Evolutionary conservation across 2,888 invertebrate genomes (phyloP).

Genomic region (Orgyia antiqua): DNA sequence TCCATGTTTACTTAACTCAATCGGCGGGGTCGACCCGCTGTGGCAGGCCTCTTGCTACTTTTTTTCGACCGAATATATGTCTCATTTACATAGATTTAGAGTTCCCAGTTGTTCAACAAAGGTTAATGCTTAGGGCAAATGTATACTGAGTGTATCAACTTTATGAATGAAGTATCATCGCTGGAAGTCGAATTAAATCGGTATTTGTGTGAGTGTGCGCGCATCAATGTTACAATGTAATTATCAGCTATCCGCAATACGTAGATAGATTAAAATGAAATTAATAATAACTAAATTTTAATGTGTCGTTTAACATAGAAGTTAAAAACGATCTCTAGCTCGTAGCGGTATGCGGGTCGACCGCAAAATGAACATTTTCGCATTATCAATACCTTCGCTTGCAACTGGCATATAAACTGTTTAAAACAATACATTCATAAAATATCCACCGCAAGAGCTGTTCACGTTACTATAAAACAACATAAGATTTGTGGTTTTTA

Average conservation of each 20-base stretch:
- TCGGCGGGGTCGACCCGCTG: slow-evolving; percentile 60
- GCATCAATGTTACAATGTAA: slow-evolving; percentile 39
- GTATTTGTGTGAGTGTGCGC: slow-evolving; percentile 32
- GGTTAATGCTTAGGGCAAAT: slow-evolving; percentile 47
- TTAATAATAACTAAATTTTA: slow-evolving; percentile 8
- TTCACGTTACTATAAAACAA: slow-evolving; percentile 17
- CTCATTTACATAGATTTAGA: slow-evolving; percentile 43
- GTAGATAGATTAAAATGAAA: slow-evolving; percentile 10
- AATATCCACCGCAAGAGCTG: slow-evolving; percentile 62
- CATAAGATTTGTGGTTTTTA: slow-evolving; percentile 9
- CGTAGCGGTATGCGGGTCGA: slow-evolving; percentile 62
- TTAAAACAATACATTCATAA: slow-evolving; percentile 70
- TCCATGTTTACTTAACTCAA: slow-evolving; percentile 76
- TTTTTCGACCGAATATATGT: slow-evolving; percentile 36
- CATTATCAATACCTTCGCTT: slow-evolving; percentile 35
- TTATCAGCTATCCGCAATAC: slow-evolving; percentile 13
- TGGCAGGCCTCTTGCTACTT: slow-evolving; percentile 35
- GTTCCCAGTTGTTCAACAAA: slow-evolving; percentile 47
- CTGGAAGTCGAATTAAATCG: slow-evolving; percentile 55
- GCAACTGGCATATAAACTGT: slow-evolving; percentile 39
- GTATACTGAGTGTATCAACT: slow-evolving; percentile 40
- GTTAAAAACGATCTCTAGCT: slow-evolving; percentile 40
- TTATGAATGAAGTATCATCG: slow-evolving; percentile 75
- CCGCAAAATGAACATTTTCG: slow-evolving; percentile 59
- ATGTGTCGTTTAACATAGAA: slow-evolving; percentile 9